These are phyloP conservation scores for Balaenoptera acutorostrata DNA, from an alignment of 2,113 vertebrate species.

Conservation along the genomic window DNA sequence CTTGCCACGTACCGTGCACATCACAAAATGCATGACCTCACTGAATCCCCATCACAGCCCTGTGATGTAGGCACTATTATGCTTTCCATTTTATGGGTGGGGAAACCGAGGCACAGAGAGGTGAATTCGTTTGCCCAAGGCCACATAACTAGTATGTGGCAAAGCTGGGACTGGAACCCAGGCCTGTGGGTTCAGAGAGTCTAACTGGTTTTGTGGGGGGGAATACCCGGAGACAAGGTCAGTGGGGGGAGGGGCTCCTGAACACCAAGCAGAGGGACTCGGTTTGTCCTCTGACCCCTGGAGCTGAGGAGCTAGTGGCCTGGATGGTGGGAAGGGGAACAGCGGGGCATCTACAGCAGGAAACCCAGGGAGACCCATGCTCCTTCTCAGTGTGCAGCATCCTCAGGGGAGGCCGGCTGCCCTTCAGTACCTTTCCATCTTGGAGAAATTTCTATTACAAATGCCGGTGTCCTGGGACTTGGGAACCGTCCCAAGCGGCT, in stretches of 20 bases:
- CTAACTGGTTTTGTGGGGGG: neutral
- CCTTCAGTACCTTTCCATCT: neutral
- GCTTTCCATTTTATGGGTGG: neutral
- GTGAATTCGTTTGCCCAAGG: neutral
- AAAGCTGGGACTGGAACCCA: neutral
- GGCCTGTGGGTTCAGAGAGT: neutral
- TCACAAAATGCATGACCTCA: neutral
- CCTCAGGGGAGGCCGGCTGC: neutral
- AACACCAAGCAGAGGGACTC: neutral
- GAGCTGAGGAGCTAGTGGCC: neutral
- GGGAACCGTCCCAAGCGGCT: neutral
- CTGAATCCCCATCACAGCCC: neutral
- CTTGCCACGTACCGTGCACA: fast-evolving
- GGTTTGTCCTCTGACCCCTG: neutral
- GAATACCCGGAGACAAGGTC: neutral
- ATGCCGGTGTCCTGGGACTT: neutral
- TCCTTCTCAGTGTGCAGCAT: neutral
- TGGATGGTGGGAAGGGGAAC: neutral
- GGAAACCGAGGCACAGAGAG: neutral
- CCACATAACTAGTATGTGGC: neutral
- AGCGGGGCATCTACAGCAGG: constrained; percentile 33
- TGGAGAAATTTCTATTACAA: neutral
- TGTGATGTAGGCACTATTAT: neutral
- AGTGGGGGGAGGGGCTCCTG: neutral
- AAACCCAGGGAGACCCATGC: fast-evolving